A percentile compares a stretch with the other conserved stretches of the same genome.
These are phyloP conservation scores for Diorhabda elongata DNA, from an alignment of 1,140 invertebrate genomes.

Conservation along the genomic window DNA sequence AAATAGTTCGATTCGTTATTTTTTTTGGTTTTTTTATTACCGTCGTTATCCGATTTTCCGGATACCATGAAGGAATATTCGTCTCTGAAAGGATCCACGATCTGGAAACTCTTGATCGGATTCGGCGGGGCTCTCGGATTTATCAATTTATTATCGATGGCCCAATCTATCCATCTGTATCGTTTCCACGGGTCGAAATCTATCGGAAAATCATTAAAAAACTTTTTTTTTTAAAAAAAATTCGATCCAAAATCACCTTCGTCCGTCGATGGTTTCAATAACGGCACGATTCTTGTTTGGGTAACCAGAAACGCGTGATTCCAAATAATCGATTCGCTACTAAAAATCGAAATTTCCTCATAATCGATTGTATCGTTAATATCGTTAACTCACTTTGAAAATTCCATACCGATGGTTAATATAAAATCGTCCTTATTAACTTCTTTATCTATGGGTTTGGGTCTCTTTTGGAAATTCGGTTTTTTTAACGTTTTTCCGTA, in stretches of 20 bases:
- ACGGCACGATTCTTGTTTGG: slow-evolving; percentile 41
- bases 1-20: too few species aligned
- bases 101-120: slow-evolving; percentile 11
- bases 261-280: slow-evolving; percentile 37
- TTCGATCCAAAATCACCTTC: slow-evolving; percentile 26
- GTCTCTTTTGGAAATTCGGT: background rate
- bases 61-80: background rate
- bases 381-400: background rate
- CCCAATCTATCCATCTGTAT: slow-evolving; percentile 48
- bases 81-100: slow-evolving; percentile 19
- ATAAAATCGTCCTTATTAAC: background rate
- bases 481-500: background rate
- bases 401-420: background rate
- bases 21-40: too few species aligned
- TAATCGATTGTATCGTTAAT: background rate
- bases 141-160: slow-evolving; percentile 19
- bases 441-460: background rate
- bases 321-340: background rate
- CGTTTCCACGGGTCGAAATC: slow-evolving; percentile 27
- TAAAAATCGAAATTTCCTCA: background rate
- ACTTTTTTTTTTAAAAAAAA: background rate
- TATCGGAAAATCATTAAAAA: slow-evolving; percentile 4
- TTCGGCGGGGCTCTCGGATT: background rate
- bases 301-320: slow-evolving; percentile 35
- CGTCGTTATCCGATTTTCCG: too few species aligned